Conservation (phyloP, 2,888 invertebrate species). For the Athrips mouffetella region DNA sequence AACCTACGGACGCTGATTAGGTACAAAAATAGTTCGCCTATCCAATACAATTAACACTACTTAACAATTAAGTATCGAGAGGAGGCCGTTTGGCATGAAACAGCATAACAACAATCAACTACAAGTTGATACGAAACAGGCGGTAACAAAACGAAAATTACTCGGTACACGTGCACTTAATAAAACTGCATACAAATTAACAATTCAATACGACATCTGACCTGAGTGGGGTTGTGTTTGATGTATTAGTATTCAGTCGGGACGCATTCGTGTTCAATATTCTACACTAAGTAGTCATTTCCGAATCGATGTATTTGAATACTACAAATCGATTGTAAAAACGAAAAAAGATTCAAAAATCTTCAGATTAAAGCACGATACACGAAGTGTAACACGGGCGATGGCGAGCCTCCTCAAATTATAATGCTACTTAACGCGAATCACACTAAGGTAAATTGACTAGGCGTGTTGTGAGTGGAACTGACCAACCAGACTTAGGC, state of each 20-base stretch:
- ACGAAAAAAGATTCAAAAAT: conserved; percentile 35
- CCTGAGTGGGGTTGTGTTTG: not conserved
- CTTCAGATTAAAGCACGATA: conserved; percentile 35
- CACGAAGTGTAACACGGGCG: conserved; percentile 36
- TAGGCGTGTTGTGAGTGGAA: conserved; percentile 71
- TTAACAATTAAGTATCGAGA: conserved; percentile 74
- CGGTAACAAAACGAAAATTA: not conserved
- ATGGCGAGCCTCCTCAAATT: conserved; percentile 47
- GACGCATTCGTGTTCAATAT: conserved; percentile 4
- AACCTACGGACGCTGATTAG: conserved; percentile 69
- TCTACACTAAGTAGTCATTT: conserved; percentile 3
- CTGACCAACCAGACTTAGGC: conserved; percentile 36
- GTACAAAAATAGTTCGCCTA: conserved; percentile 78
- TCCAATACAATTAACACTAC: conserved; percentile 74
- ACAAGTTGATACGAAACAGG: not conserved
- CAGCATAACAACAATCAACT: conserved; percentile 17
- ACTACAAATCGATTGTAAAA: conserved; percentile 23
- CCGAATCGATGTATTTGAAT: too few relatives aligned
- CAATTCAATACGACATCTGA: too few relatives aligned
- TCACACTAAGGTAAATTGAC: conserved; percentile 79
- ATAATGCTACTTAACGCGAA: conserved; percentile 73
- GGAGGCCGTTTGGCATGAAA: conserved; percentile 45
- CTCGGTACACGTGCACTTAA: conserved; percentile 6
- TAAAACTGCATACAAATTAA: not conserved
- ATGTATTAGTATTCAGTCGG: not conserved